Evolutionary conservation across 1,140 invertebrate genomes (phyloP), one percentile per base, ranked within the genome.

Genomic region (Chrysopa pallens): DNA sequence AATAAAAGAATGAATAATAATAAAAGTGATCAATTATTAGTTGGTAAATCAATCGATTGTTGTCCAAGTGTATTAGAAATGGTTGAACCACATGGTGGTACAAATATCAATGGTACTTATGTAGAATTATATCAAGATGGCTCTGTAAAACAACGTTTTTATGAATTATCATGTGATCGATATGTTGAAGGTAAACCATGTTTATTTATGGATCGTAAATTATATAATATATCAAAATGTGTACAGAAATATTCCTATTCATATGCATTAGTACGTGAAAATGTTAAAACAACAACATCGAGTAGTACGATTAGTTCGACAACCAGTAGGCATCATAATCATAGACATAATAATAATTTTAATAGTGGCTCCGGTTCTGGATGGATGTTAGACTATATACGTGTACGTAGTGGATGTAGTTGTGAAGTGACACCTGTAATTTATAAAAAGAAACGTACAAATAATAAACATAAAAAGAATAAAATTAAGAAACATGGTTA

Each of bases 211-310:
- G 76, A 85, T 57, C 66, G 70, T 9, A 69, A 73, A 42, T 62
- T 81, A 17, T 69, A 69, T 52, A 73, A 73, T 47, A 70, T 74
- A 39, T 85, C 84, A 5, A 66, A 69, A 50, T 91, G 86, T 62
- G 75, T 82, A 8, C 85, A 89, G 59, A 78, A 80, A 58, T 84
- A 80, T 60, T 80, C 80, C n/a, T 89, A 80, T 55, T 75, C 78
- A 1, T 91, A 89, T 60, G 86, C 85, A 9, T 69, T 89, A 42
- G 78, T 88, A 17, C 66, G 69, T 48, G 65, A 70, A 47, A 15
- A 29, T 13, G 45, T 17, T 2, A 38, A 12, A 38, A 13, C 14
- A 4, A 38, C 11, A 38, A 2, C 37, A 38, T 5, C 11, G 12
- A 38, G 17, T 13, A 38, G 14, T 17, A n/a, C 37, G 8, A 38